Evolutionary conservation across 1,140 invertebrate genomes (phyloP), one percentile per base, ranked within the genome.

Genomic region (Glomeris maerens): DNA sequence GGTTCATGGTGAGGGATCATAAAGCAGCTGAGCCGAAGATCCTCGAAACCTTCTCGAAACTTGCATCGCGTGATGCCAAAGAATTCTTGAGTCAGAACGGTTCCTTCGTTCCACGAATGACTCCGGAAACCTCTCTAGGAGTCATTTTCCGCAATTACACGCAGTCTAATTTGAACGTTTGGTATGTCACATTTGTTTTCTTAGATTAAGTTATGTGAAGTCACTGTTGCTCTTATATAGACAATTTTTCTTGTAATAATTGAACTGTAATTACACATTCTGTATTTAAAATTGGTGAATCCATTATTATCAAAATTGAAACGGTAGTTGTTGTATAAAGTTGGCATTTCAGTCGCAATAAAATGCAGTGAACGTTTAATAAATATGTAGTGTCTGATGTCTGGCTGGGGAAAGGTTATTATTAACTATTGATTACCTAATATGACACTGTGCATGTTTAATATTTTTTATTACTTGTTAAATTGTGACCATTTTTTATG

Each of bases 11-110:
- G 50, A 76, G 86, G 55, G 81, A 95, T 65, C 78, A 84, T 59
- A 61, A 78, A 68, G 86, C 86, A 17, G 81, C 83, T 29, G 88
- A 93, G 63, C 87, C 89, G 45, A 94, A 94, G 67, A 93, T 96
- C 57, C 72, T 95, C 54, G 86, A 94, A 65, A 94, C 90, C 0
- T 92, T 88, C 68, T 90, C 87, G 3, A 90, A 91, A 63, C 70
- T 95, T 41, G 88, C 87, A 25, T 88, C 93, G 79, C 80, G 81
- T 60, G 91, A 96, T 66, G 91, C 91, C 14, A 80, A 94, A 69
- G 83, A 90, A 58, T 84, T 86, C 57, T 88, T 91, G 36, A 76
- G 77, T 78, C 60, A 74, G 81, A 58, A 89, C 84, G 67, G 84
- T 80, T 22, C 85, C 81, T 36, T 84, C 80, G 10, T 27, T 22